Conservation (phyloP, 1,140 invertebrate species). For the Ostrea edulis region DNA sequence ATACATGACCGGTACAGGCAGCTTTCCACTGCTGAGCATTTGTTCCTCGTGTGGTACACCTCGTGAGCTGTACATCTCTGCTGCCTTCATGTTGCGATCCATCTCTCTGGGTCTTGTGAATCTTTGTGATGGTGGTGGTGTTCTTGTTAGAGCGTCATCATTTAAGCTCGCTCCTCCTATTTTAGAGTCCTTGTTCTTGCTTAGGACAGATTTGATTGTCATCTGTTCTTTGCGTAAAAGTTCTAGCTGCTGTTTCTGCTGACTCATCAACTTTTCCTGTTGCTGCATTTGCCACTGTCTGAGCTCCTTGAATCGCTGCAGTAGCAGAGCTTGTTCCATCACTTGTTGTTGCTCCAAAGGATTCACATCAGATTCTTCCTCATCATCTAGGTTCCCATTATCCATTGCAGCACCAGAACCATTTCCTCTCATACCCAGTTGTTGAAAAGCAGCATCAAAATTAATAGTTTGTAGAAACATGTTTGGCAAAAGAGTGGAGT, state of each 20-base stretch:
- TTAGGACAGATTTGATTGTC: slow-evolving; percentile 68
- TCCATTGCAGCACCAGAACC: background rate
- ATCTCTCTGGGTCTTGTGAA: background rate
- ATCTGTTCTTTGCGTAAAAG: slow-evolving; percentile 70
- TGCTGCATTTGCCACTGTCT: slow-evolving; percentile 74
- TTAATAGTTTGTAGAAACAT: slow-evolving; percentile 58
- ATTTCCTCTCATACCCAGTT: background rate
- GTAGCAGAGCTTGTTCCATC: slow-evolving; percentile 69
- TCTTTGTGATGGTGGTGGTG: background rate
- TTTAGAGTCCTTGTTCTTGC: slow-evolving; percentile 66
- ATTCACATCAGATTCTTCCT: slow-evolving; percentile 59
- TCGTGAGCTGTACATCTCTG: background rate
- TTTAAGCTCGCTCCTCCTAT: slow-evolving; percentile 50
- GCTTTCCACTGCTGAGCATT: background rate
- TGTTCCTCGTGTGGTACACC: slow-evolving; percentile 32
- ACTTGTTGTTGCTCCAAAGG: slow-evolving; percentile 71
- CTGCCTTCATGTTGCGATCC: background rate
- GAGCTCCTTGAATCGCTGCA: slow-evolving; percentile 74
- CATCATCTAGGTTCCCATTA: slow-evolving; percentile 32
- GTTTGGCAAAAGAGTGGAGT: slow-evolving; percentile 39
- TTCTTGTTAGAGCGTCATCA: background rate
- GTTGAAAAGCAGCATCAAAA: slow-evolving; percentile 50
- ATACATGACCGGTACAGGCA: slow-evolving; percentile 71
- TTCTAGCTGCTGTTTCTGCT: slow-evolving; percentile 74
- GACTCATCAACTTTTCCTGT: slow-evolving; percentile 74